Evolutionary conservation across 2,888 invertebrate genomes (phyloP).

Genomic region (Acrobasis suavella): DNA sequence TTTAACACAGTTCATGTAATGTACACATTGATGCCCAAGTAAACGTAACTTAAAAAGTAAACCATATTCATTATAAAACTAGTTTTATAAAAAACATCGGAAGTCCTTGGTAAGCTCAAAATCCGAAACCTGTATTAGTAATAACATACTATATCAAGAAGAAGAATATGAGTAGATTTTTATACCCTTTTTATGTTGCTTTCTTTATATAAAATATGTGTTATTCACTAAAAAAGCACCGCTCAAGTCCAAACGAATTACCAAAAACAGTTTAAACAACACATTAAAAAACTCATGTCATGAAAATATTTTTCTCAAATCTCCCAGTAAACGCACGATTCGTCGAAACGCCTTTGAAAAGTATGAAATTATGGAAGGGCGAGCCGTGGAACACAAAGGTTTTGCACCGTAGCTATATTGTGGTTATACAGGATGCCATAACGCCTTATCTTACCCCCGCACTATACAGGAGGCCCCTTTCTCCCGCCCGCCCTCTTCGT

Average conservation of each 20-base stretch:
- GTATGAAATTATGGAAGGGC: slow-evolving; percentile 63
- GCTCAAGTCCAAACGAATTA: neutral
- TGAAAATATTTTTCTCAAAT: slow-evolving; percentile 26
- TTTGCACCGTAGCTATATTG: slow-evolving; percentile 45
- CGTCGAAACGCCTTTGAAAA: slow-evolving; percentile 56
- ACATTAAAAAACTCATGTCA: neutral
- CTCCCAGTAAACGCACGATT: slow-evolving; percentile 43
- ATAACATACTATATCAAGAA: too few species aligned
- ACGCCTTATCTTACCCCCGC: slow-evolving; percentile 74
- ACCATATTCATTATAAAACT: too few species aligned
- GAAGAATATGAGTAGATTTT: too few species aligned
- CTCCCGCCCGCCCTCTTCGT: slow-evolving; percentile 59
- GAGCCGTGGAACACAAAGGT: slow-evolving; percentile 66
- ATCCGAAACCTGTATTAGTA: too few species aligned
- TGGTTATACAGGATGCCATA: slow-evolving; percentile 59
- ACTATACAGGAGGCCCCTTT: slow-evolving; percentile 68
- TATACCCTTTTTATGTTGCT: too few species aligned
- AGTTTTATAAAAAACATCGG: too few species aligned
- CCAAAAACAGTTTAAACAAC: slow-evolving; percentile 18
- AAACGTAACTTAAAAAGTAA: too few species aligned
- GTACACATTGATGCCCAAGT: too few species aligned
- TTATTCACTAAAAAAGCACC: neutral
- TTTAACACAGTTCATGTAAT: too few species aligned
- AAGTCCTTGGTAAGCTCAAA: too few species aligned
- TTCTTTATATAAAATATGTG: neutral